phyloP scores from a whole-genome alignment of 1,140 invertebrate species.

The Pachypsylla venusta region DNA sequence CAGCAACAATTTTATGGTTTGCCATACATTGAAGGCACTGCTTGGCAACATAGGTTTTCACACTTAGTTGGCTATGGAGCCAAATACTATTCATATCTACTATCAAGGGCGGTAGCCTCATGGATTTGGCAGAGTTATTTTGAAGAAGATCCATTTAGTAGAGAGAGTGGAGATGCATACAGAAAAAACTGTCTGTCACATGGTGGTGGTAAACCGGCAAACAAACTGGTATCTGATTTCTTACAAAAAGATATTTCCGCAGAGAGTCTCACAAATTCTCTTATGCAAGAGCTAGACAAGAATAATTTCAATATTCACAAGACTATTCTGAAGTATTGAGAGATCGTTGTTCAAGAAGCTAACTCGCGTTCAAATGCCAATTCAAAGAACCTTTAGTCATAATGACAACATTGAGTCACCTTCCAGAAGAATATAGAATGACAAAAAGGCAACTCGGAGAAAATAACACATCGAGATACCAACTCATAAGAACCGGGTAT shows the following conservation, averaged over 20 bases:
- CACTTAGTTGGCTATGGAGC: conserved; percentile 96
- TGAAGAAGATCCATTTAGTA: conserved; percentile 61
- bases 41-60: conserved; percentile 91
- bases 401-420: too few species aligned
- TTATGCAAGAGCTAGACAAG: conserved; percentile 35
- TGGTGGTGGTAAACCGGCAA: conserved; percentile 74
- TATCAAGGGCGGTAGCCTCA: conserved; percentile 83
- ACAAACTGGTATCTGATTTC: conserved; percentile 53
- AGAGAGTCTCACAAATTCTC: conserved; percentile 33
- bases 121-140: conserved; percentile 89
- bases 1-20: conserved; percentile 74
- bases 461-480: too few species aligned
- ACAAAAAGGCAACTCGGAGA: too few species aligned
- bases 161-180: conserved; percentile 58
- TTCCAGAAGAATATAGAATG: too few species aligned
- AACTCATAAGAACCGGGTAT: too few species aligned
- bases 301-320: conserved; percentile 7
- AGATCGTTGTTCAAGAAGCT: too few species aligned
- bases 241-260: conserved; percentile 50
- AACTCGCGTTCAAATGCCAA: too few species aligned
- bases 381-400: too few species aligned
- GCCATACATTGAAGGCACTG: conserved; percentile 75
- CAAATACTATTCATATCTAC: conserved; percentile 95
- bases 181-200: conserved; percentile 59
- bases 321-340: not conserved